Base-by-base conservation (phyloP, 1,140 invertebrate genomes). In the Sogatella furcifera region DNA sequence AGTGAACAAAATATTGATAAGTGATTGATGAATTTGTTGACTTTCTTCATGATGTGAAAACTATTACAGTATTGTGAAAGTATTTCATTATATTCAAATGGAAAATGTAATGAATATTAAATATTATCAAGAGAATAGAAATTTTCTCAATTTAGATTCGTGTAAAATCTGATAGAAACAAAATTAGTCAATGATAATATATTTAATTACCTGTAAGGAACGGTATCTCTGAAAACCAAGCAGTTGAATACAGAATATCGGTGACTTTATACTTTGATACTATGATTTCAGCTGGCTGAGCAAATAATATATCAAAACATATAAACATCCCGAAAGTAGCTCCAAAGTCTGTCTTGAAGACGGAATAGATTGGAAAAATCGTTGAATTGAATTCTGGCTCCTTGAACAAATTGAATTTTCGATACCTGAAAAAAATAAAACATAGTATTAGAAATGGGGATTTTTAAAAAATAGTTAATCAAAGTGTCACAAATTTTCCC, bases 341-440 rank as follows among this genome's bases (percentile, higher is more conserved):
- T 8, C 84, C 84, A 67, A 93, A 94, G 69, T 91, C 88, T 0
- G 90, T 92, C 5, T 74, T 71, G 62, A 94, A 92, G 1, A 71
- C 79, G 0, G 75, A 71, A 0, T 77, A 34, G 62, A 82, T 74
- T 8, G 78, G 69, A 60, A 68, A 62, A 8, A 66, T 57, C 17
- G 83, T 81, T 15, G 68, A 72, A 44, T 78, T 77, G n/a, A 81
- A 73, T 44, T 53, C 58, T 28, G 49, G 55, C 68, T 84, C 86
- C 24, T 73, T 71, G 59, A 81, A 89, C 0, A 90, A 70, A 73
- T 90, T 84, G 8, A 78, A 80, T 71, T 93, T 93, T 21, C 86
- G 81, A 68, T 92, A 93, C 42, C 83, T 82, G 53, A 56, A 60
- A 55, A n/a, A n/a, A 53, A 52, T n/a, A 60, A 53, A 22, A 59